Percentiles rank a stretch among this genome's conserved stretches.
Evolutionary conservation across 2,888 invertebrate genomes (phyloP).

Genomic region (Clepsis dumicolana): DNA sequence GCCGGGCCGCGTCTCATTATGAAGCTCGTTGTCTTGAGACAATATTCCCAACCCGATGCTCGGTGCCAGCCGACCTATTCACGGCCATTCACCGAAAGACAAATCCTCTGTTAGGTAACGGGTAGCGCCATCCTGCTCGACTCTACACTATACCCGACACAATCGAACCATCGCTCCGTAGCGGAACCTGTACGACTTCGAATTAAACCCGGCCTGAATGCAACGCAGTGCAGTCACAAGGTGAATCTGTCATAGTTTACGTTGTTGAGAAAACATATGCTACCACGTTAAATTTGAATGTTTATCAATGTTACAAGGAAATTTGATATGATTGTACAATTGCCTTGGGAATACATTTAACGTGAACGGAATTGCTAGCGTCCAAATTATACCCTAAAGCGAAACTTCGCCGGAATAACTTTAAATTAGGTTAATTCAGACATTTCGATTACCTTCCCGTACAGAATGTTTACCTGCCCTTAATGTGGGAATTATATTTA

Average conservation of each 20-base stretch:
- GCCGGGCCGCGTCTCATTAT: conserved; percentile 65
- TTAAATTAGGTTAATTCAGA: conserved; percentile 19
- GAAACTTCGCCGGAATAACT: conserved; percentile 13
- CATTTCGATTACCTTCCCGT: conserved; percentile 21
- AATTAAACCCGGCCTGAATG: conserved; percentile 31
- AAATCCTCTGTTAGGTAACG: conserved; percentile 17
- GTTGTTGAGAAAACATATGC: conserved; percentile 31
- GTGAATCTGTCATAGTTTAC: conserved; percentile 38
- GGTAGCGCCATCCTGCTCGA: conserved; percentile 7
- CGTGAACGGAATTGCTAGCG: conserved; percentile 9
- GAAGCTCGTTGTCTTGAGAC: conserved; percentile 61
- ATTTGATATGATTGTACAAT: conserved; percentile 31
- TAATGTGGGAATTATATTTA: not conserved
- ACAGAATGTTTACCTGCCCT: not conserved
- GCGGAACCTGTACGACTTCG: conserved; percentile 11
- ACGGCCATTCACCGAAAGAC: conserved; percentile 11
- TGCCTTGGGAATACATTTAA: conserved; percentile 23
- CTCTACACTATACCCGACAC: not conserved
- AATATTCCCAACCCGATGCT: conserved; percentile 51
- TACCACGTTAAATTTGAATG: conserved; percentile 23
- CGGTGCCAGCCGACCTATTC: conserved; percentile 35
- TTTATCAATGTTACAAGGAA: conserved; percentile 33
- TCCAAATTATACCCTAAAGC: conserved; percentile 22
- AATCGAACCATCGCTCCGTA: conserved; percentile 12
- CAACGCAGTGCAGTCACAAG: conserved; percentile 41